Base-by-base conservation (phyloP, 2,888 invertebrate genomes). In the Pandemis heparana region DNA sequence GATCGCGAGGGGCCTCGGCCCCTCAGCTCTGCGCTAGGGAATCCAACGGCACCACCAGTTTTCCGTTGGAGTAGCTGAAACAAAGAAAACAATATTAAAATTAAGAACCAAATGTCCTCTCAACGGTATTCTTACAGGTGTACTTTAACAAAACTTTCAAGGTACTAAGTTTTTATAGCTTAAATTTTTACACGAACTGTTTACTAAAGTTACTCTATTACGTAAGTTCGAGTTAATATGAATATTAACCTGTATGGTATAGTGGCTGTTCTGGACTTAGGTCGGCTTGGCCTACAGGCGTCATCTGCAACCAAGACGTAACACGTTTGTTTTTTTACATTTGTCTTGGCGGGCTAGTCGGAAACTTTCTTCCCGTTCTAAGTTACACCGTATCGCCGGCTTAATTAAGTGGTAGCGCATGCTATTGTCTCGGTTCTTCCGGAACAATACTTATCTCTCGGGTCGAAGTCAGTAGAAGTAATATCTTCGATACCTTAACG, bases 1-100 rank as follows among this genome's bases (percentile, higher is more conserved):
- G 85, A 89, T 91, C 83, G 81, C 82, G 86, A 89, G 91, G 87
- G 87, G 87, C 80, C 76, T 78, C 75, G 82, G 85, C 89, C 91
- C 92, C 92, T 94, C 93, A 92, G 89, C 92, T 94, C 86, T 92
- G 91, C 87, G 94, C 91, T 93, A 95, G 87, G 95, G 95, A 89
- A 95, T 94, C 95, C 95, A 95, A 75, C 91, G 94, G 94, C 95
- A 94, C 95, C 95, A 95, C 95, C 94, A 95, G 85, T 94, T 95
- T 94, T 94, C 95, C 92, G 91, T 94, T 92, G 88, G 95, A 92
- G 94, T 92, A 92, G 90, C 95, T 95, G 89, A 69, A 95, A 94
- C 92, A 92, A 94, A 82, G 76, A 71, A 85, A 85, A 83, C 23
- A 80, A 76, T 32, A 61, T 70, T 70, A 74, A 74, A 66, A 61